Conservation (phyloP, 1,140 invertebrate genomes). For the Microplitis mediator region DNA sequence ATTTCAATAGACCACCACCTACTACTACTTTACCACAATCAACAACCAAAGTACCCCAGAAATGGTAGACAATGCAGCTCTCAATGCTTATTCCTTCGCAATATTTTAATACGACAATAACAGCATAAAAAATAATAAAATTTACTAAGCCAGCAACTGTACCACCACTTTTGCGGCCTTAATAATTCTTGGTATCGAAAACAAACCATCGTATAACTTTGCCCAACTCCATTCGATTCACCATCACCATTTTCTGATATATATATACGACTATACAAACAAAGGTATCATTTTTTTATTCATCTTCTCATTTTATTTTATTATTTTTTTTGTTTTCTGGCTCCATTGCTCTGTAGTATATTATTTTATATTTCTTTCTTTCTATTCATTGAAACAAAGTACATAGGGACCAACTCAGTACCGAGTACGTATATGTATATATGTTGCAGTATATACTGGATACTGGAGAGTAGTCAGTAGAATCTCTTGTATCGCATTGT, state of each 20-base stretch:
- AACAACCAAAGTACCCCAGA: conserved; percentile 29
- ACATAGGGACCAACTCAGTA: not conserved
- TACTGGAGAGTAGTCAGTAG: no score
- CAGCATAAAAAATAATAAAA: not conserved
- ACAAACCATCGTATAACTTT: conserved; percentile 2
- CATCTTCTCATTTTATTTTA: not conserved
- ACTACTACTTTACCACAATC: no score
- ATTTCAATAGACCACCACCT: conserved; percentile 22
- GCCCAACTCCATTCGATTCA: not conserved
- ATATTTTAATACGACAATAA: conserved; percentile 24
- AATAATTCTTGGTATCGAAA: conserved; percentile 22
- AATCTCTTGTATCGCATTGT: conserved; percentile 32
- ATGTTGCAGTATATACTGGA: not conserved
- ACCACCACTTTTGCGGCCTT: no score
- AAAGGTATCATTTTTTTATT: conserved; percentile 24
- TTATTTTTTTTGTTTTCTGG: conserved; percentile 10
- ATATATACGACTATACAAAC: conserved; percentile 26
- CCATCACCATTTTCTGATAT: conserved; percentile 2
- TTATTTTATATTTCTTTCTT: conserved; percentile 3
- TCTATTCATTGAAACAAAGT: conserved; percentile 19
- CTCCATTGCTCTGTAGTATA: not conserved
- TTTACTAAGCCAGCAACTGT: no score
- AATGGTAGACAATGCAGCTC: conserved; percentile 39
- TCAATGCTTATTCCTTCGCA: not conserved
- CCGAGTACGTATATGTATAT: not conserved